Conservation (phyloP, 2,888 invertebrate genomes). For the Sicus ferrugineus region DNA sequence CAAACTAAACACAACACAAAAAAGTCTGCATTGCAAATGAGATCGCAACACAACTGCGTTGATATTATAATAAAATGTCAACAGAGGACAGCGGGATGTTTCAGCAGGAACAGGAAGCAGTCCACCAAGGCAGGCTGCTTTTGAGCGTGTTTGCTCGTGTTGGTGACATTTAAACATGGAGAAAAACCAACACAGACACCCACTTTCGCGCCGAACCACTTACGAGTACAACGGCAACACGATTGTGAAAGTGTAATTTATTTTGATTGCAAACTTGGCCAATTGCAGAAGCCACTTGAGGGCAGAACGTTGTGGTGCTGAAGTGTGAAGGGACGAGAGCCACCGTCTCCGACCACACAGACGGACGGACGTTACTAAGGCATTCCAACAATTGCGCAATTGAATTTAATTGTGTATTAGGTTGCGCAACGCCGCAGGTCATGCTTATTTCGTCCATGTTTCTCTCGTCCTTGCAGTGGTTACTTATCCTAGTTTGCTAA, state of each 20-base stretch:
- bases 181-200: too few relatives aligned
- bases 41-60: too few relatives aligned
- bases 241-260: constrained; percentile 45
- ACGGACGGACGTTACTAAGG: constrained; percentile 45
- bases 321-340: constrained; percentile 14
- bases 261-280: constrained; percentile 50
- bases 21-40: too few relatives aligned
- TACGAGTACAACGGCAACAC: constrained; percentile 3
- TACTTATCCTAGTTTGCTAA: too few relatives aligned
- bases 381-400: constrained; percentile 49
- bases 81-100: constrained; percentile 34
- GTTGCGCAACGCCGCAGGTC: too few relatives aligned
- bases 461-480: too few relatives aligned
- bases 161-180: too few relatives aligned
- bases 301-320: too few relatives aligned
- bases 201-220: constrained; percentile 33
- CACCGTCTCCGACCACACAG: constrained; percentile 27
- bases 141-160: constrained; percentile 15
- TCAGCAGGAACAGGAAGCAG: constrained; percentile 11
- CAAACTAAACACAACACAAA: too few relatives aligned
- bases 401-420: constrained; percentile 51
- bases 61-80: constrained; percentile 45
- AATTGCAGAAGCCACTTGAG: constrained; percentile 45
- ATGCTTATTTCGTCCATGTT: too few relatives aligned
- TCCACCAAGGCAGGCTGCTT: constrained; percentile 16